Evolutionary conservation across 2,888 invertebrate genomes (phyloP).

Genomic region (Zygogramma bicolorata): DNA sequence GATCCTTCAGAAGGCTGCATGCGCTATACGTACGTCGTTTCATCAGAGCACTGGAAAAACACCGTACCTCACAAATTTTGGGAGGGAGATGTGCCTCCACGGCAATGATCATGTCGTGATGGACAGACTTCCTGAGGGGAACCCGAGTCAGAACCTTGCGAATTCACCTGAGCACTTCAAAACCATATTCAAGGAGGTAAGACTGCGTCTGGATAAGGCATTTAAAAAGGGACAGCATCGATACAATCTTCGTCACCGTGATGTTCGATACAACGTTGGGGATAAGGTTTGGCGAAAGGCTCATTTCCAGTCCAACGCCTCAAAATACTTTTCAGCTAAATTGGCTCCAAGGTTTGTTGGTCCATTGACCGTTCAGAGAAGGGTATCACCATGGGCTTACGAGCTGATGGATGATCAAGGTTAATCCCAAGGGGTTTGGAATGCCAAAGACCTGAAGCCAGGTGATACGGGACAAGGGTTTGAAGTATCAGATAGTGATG

Average conservation of each 20-base stretch:
- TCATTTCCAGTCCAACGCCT: not conserved
- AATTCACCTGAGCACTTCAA: not conserved
- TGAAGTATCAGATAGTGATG: not conserved
- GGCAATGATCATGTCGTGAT: not conserved
- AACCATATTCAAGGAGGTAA: not conserved
- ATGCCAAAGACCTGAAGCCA: not conserved
- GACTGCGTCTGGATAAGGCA: not conserved
- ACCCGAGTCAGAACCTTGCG: not conserved
- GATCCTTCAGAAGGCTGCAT: conserved; percentile 39
- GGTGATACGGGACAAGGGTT: not conserved
- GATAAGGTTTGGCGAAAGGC: not conserved
- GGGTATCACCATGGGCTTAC: not conserved
- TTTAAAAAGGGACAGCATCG: not conserved
- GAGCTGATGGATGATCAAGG: not conserved
- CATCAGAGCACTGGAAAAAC: conserved; percentile 41
- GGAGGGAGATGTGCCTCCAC: not conserved
- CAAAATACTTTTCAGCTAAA: not conserved
- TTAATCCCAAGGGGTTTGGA: not conserved
- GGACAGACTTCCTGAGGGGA: not conserved
- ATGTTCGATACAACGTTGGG: not conserved
- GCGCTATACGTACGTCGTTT: conserved; percentile 40
- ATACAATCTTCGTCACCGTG: not conserved
- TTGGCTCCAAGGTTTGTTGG: not conserved
- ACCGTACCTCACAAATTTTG: conserved; percentile 29
- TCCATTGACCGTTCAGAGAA: not conserved